Evolutionary conservation across 2,113 vertebrate genomes (phyloP).

Genomic region (Anoplopoma fimbria): DNA sequence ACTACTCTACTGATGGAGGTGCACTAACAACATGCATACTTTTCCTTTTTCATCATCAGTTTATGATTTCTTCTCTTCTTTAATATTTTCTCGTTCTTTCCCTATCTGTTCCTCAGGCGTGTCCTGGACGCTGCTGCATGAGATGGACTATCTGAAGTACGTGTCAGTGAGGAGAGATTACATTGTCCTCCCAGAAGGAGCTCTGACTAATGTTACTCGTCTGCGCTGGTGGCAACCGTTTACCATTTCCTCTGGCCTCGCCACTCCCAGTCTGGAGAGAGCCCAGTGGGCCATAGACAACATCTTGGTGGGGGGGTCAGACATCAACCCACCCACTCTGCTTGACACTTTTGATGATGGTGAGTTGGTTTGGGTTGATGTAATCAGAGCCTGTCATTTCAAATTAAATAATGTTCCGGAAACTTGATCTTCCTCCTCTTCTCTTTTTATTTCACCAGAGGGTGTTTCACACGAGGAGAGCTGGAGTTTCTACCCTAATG

Average conservation of each 20-base stretch:
- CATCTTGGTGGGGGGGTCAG: constrained; percentile 95
- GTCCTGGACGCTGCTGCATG: constrained; percentile 95
- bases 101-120: constrained; percentile 85
- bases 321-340: constrained; percentile 96
- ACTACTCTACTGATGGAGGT: constrained; percentile 96
- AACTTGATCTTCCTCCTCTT: not conserved
- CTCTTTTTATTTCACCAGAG: constrained; percentile 81
- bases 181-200: constrained; percentile 91
- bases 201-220: constrained; percentile 93
- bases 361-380: constrained; percentile 72
- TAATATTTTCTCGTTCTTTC: not conserved
- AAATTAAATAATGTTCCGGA: not conserved
- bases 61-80: not conserved
- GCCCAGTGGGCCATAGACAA: constrained; percentile 99
- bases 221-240: constrained; percentile 99
- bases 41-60: not conserved
- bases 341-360: constrained; percentile 97
- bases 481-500: constrained; percentile 99
- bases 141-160: constrained; percentile 99
- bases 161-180: constrained; percentile 95
- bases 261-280: constrained; percentile 89
- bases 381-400: not conserved
- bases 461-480: constrained; percentile 95
- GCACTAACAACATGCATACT: constrained; percentile 8
- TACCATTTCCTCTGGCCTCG: constrained; percentile 87